Conservation (phyloP, 2,113 vertebrate species). For the Sebastes fasciatus region DNA sequence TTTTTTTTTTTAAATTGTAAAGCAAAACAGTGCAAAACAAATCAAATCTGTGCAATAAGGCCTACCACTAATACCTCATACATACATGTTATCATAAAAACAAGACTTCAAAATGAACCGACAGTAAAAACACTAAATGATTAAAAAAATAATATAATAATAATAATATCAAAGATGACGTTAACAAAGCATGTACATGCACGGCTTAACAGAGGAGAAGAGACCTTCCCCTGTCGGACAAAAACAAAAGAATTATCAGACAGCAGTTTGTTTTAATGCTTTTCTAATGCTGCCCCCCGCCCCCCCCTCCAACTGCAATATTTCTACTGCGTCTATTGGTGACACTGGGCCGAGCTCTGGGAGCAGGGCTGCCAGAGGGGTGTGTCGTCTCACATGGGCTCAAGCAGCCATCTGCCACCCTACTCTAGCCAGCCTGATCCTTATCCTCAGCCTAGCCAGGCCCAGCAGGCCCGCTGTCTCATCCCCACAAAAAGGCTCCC, state of each 20-base stretch:
- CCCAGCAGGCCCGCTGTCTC: conserved; percentile 77
- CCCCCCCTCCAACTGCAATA: neutral
- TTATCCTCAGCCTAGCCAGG: conserved; percentile 70
- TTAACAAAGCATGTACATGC: conserved; percentile 67
- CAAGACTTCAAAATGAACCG: conserved; percentile 65
- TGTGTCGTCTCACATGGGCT: conserved; percentile 88
- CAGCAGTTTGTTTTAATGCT: conserved; percentile 64
- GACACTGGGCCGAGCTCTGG: conserved; percentile 53
- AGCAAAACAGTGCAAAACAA: conserved; percentile 87
- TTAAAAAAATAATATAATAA: conserved; percentile 72
- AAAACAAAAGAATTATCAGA: conserved; percentile 73
- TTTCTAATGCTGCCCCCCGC: conserved; percentile 48
- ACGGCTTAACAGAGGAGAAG: conserved; percentile 57
- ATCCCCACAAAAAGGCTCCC: conserved; percentile 74
- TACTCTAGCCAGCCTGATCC: conserved; percentile 77
- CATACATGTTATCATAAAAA: conserved; percentile 58
- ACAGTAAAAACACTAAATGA: conserved; percentile 69
- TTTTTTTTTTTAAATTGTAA: conserved; percentile 44
- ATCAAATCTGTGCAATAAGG: conserved; percentile 81
- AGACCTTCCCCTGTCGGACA: conserved; percentile 66
- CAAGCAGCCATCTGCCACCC: conserved; percentile 91
- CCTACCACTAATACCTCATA: conserved; percentile 72
- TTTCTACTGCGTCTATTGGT: conserved; percentile 28
- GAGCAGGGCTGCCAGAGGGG: conserved; percentile 50
- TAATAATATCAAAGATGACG: conserved; percentile 62